These are phyloP conservation scores for Crossocerus cetratus DNA, from an alignment of 2,888 invertebrate species.

Conservation along the genomic window DNA sequence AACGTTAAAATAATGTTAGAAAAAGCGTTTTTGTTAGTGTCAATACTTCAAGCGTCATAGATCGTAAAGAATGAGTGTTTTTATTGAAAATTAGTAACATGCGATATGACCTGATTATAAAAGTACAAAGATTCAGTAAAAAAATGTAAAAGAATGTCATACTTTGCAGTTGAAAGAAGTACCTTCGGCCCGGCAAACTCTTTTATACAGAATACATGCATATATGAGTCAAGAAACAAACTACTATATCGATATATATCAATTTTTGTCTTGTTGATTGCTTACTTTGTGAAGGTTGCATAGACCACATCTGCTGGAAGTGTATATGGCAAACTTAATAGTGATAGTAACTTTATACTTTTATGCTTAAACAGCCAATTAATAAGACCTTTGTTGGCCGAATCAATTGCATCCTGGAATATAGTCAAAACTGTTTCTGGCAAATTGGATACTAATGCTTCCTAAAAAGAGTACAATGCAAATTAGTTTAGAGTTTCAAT, in stretches of 20 bases:
- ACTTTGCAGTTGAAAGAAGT: too few relatives aligned
- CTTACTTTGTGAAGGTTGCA: conserved; percentile 92
- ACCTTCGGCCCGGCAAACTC: too few relatives aligned
- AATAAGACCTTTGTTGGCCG: conserved; percentile 92
- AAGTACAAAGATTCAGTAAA: too few relatives aligned
- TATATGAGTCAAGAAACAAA: neutral
- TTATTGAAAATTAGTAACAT: too few relatives aligned
- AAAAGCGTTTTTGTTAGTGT: too few relatives aligned
- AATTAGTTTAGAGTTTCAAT: neutral
- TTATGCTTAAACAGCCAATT: conserved; percentile 94
- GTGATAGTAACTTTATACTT: conserved; percentile 88
- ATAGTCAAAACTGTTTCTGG: conserved; percentile 93
- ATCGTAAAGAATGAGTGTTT: too few relatives aligned
- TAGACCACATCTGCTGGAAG: conserved; percentile 92
- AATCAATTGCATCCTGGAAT: conserved; percentile 95
- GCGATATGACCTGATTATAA: too few relatives aligned
- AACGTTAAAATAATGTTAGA: too few relatives aligned
- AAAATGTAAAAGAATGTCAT: too few relatives aligned
- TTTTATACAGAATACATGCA: neutral
- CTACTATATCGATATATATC: neutral
- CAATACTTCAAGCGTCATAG: too few relatives aligned
- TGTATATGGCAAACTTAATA: conserved; percentile 90
- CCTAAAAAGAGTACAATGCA: conserved; percentile 78
- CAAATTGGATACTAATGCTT: conserved; percentile 91
- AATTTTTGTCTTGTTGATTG: conserved; percentile 59